phyloP scores from a whole-genome alignment of 2,888 invertebrate genomes.

The Clunio marinus region DNA sequence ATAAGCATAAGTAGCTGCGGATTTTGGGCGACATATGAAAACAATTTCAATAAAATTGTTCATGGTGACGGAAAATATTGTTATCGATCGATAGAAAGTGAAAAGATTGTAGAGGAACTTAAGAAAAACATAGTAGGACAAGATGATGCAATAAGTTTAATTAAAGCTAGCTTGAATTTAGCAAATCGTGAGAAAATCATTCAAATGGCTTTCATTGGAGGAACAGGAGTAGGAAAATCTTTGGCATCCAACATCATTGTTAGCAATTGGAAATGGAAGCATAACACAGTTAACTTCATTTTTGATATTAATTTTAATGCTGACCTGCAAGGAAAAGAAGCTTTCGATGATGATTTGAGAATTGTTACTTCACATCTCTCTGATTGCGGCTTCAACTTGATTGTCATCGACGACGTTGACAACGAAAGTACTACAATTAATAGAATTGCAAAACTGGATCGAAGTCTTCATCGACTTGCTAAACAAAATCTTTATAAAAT shows the following conservation, averaged over 20 bases:
- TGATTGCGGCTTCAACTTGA: conserved; percentile 17
- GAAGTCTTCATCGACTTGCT: not conserved
- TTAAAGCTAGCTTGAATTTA: not conserved
- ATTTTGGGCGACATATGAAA: conserved; percentile 19
- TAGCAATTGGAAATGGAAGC: not conserved
- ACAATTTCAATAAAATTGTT: conserved; percentile 16
- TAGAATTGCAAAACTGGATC: not conserved
- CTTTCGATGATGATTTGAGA: not conserved
- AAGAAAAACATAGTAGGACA: not conserved
- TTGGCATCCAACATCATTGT: not conserved
- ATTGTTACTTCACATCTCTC: not conserved
- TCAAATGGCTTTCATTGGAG: not conserved
- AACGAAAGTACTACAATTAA: not conserved
- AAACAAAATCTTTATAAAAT: not conserved
- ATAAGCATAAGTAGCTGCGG: conserved; percentile 1
- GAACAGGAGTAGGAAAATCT: not conserved
- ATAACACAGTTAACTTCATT: not conserved
- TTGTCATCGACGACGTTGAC: conserved; percentile 16
- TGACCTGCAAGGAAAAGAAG: not conserved
- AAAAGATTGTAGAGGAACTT: not conserved
- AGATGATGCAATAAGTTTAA: conserved; percentile 17
- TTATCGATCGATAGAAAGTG: not conserved
- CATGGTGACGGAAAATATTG: conserved; percentile 9
- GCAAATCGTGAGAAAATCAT: conserved; percentile 9
- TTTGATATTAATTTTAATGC: not conserved